Percentiles rank a stretch among this genome's conserved stretches.
These are phyloP conservation scores for Rotaria sp. DNA, from an alignment of 2,888 invertebrate genomes.

Conservation along the genomic window DNA sequence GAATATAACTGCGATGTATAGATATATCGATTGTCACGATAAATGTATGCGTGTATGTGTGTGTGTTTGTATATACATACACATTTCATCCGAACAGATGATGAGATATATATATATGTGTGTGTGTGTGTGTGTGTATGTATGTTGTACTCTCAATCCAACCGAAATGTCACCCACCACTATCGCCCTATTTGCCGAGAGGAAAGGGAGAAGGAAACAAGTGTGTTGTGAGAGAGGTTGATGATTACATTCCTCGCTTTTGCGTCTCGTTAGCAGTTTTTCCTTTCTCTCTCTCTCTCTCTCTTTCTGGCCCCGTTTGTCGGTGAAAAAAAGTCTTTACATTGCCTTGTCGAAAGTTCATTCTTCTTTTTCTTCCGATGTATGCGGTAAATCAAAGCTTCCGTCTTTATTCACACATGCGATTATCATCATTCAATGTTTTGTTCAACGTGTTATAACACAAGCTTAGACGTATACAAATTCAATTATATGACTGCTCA, in stretches of 20 bases:
- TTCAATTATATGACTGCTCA: not conserved
- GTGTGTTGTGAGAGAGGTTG: constrained; percentile 15
- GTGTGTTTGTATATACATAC: not conserved
- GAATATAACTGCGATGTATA: not conserved
- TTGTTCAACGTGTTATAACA: not conserved
- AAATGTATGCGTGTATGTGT: not conserved
- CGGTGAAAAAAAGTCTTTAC: not conserved
- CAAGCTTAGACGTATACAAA: not conserved
- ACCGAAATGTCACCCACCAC: not conserved
- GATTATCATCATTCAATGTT: constrained; percentile 18
- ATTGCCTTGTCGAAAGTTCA: not conserved
- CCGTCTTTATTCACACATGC: not conserved
- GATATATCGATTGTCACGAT: not conserved
- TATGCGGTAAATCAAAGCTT: constrained; percentile 10
- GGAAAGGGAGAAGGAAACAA: constrained; percentile 26
- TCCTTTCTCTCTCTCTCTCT: not conserved
- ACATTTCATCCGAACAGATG: not conserved
- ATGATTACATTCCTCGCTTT: constrained; percentile 14
- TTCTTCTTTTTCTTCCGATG: not conserved
- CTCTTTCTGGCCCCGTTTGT: not conserved
- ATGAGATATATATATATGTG: not conserved
- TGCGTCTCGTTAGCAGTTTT: constrained; percentile 24
- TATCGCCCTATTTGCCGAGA: not conserved
- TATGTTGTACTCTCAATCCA: not conserved
- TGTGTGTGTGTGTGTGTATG: not conserved